Base-by-base conservation (phyloP, 2,797 vertebrate genomes). In the Micromesistius poutassou region DNA sequence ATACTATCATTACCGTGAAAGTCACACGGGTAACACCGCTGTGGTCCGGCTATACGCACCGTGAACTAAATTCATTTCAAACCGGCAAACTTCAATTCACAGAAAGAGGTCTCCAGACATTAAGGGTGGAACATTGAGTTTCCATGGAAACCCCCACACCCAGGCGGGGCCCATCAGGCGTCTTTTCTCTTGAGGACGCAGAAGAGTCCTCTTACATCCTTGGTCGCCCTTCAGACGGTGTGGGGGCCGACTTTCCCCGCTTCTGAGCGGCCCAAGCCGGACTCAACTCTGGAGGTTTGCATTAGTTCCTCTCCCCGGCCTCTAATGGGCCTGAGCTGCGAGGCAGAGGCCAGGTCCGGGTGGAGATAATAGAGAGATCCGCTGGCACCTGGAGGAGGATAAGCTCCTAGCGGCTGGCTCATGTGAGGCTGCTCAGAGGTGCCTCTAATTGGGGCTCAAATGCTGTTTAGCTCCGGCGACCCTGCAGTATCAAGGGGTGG, bases 381-480 rank as follows among this genome's bases (percentile, higher is more conserved):
- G 74, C 79, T 55, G 80, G 75, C 82, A 81, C 82, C 89, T 83
- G 30, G 83, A 84, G 81, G 76, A 82, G 82, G 86, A 91, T 91
- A 88, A 92, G 82, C 84, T 76, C 84, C 90, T 85, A 90, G 90
- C 89, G 86, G 35, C 76, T 30, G 75, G 81, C 78, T 87, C 83
- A 68, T 85, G 80, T 81, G 86, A 74, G 70, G 76, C 75, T 73
- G 82, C 78, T 87, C 71, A 79, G 78, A 89, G 83, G 84, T 80
- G 80, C 82, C 74, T 83, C 80, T 91, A 92, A 91, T 93, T 90
- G 89, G 82, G 50, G 50, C 81, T 87, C 75, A 28, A 81, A 84
- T 82, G 76, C 78, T 81, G 76, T 72, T 62, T 78, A 76, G 62
- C 74, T 74, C 74, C 33, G 74, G 55, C 50, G 77, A 75, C 78